Base-by-base conservation (phyloP, 2,113 vertebrate species). In the Siniperca knerii region DNA sequence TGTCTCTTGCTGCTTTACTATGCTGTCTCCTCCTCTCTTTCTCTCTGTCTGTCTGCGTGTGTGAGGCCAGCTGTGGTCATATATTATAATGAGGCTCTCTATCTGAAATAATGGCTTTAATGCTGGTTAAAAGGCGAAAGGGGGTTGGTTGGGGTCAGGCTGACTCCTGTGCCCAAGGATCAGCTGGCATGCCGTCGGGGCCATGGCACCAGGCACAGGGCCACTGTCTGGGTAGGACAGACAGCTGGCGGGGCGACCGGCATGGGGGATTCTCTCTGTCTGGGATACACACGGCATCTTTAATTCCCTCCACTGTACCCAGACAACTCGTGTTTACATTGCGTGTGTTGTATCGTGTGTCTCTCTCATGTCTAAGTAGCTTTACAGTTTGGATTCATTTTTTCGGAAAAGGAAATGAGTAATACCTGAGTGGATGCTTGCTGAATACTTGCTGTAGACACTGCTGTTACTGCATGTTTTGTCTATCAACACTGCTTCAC, bases 131-230 rank as follows among this genome's bases (percentile, higher is more conserved):
- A 93, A 64, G 70, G 72, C 62, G 50, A 62, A 77, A 60, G 70
- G 60, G 86, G 81, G 85, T 82, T 77, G 84, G 64, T 68, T 61
- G 42, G 79, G 91, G 88, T 87, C 87, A 90, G 81, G 61, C 88
- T 67, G 85, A 80, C 90, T 92, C 89, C 91, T 80, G 77, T 79
- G 44, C 82, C 82, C 80, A 42, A 50, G 73, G 84, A 93, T 94
- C 94, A 93, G 93, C 93, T 93, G 94, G 94, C 92, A 90, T 68
- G 60, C 86, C 71, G 67, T 87, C 70, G 71, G 79, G 85, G 81
- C 88, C 87, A 8, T 90, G 91, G 92, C 93, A 95, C 91, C 89
- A 93, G 93, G 92, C 92, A 84, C 86, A 50, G 82, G 82, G 87
- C 90, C 91, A 76, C 91, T 86, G 93, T 94, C 94, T 93, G 87